Conservation (phyloP, 2,797 vertebrate genomes). For the Poeciliopsis turneri region DNA sequence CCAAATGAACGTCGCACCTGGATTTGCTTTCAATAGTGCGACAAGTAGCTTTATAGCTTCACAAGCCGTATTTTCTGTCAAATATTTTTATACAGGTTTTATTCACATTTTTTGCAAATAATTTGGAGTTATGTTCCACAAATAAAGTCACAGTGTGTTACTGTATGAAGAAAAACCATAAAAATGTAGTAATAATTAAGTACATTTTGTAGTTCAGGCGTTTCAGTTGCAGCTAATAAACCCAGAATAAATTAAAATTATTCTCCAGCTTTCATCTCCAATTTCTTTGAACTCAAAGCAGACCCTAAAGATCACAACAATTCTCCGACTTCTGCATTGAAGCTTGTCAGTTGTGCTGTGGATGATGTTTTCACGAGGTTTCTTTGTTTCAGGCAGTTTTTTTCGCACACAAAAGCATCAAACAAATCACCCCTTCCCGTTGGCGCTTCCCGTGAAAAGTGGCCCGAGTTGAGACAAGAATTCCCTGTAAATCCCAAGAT, state of each 20-base stretch:
- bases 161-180: no score
- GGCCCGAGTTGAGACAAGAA: constrained; percentile 12
- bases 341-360: not conserved
- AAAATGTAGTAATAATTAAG: not conserved
- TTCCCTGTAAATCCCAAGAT: constrained; percentile 23
- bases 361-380: constrained; percentile 13
- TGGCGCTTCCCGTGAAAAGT: constrained; percentile 16
- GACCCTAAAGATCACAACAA: not conserved
- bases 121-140: not conserved
- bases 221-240: not conserved
- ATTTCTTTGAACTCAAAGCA: not conserved
- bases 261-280: not conserved
- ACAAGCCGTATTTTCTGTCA: not conserved
- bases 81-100: not conserved
- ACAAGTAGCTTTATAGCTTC: not conserved
- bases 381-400: constrained; percentile 15
- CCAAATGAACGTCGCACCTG: no score
- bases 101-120: not conserved
- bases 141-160: not conserved
- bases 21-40: no score
- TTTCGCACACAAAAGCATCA: not conserved
- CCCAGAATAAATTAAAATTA: not conserved
- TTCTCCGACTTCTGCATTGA: constrained; percentile 17
- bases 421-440: not conserved
- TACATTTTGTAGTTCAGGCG: not conserved